phyloP scores from a whole-genome alignment of 2,888 invertebrate species.

The Spatulosminthurus flaviceps region DNA sequence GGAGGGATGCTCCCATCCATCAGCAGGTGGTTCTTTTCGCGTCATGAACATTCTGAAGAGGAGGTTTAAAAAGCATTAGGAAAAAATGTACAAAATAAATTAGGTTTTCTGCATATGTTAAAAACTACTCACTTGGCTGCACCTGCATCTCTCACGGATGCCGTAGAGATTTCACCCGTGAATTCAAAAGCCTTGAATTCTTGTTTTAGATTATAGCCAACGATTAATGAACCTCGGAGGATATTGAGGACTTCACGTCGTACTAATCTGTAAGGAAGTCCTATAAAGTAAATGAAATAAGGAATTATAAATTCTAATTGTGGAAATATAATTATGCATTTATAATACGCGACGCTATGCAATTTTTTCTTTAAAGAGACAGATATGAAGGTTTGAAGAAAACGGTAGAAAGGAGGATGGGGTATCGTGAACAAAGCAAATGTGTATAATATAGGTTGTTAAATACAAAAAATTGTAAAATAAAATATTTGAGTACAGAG shows the following conservation, averaged over 20 bases:
- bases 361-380: too few relatives aligned
- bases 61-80: neutral
- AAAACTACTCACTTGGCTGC: neutral
- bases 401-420: too few relatives aligned
- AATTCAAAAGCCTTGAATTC: constrained; percentile 1
- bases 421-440: too few relatives aligned
- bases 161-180: neutral
- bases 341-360: too few relatives aligned
- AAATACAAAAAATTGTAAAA: too few relatives aligned
- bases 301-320: too few relatives aligned
- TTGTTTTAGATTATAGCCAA: neutral
- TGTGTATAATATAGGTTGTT: too few relatives aligned
- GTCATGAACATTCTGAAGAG: constrained; percentile 20
- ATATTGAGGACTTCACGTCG: neutral
- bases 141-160: neutral
- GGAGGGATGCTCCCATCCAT: neutral
- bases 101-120: neutral
- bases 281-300: neutral
- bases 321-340: too few relatives aligned
- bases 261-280: neutral
- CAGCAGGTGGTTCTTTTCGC: neutral
- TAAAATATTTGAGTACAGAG: neutral
- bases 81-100: neutral
- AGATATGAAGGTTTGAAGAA: too few relatives aligned
- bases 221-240: neutral